Evolutionary conservation across 2,888 invertebrate genomes (phyloP).

Genomic region (Rutpela maculata): DNA sequence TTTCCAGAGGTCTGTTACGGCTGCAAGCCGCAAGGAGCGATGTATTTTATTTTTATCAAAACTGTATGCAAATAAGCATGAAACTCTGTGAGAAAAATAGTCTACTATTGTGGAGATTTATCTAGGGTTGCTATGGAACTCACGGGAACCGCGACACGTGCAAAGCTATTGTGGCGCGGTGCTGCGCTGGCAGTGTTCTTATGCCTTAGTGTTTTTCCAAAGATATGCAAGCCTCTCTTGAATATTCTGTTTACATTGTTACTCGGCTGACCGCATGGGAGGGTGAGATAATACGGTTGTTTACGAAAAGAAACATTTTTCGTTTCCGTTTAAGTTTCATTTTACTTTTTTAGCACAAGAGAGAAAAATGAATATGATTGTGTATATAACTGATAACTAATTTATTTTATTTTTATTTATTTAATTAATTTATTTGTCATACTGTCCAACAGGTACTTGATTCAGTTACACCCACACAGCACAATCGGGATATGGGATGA

Average conservation of each 20-base stretch:
- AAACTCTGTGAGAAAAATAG: conserved; percentile 12
- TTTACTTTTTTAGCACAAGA: not conserved
- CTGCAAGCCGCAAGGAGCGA: not conserved
- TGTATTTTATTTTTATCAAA: conserved; percentile 16
- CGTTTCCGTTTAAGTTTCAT: not conserved
- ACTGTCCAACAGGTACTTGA: too few species aligned
- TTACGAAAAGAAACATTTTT: not conserved
- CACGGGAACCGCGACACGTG: conserved; percentile 19
- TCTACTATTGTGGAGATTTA: conserved; percentile 4
- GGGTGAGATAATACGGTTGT: conserved; percentile 11
- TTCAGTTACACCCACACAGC: too few species aligned
- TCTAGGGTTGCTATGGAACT: conserved; percentile 18
- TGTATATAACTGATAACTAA: too few species aligned
- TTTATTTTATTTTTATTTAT: too few species aligned
- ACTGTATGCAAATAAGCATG: not conserved
- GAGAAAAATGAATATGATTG: not conserved
- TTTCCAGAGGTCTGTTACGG: not conserved
- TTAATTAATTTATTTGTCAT: too few species aligned
- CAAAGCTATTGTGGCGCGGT: not conserved
- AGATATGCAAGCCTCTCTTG: not conserved
- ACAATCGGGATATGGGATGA: too few species aligned
- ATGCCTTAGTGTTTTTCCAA: not conserved
- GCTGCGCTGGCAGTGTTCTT: not conserved
- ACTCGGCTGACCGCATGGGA: conserved; percentile 14
- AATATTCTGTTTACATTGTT: conserved; percentile 12